Conservation (phyloP, 2,888 invertebrate genomes). For the Sphaerophoria taeniata region DNA sequence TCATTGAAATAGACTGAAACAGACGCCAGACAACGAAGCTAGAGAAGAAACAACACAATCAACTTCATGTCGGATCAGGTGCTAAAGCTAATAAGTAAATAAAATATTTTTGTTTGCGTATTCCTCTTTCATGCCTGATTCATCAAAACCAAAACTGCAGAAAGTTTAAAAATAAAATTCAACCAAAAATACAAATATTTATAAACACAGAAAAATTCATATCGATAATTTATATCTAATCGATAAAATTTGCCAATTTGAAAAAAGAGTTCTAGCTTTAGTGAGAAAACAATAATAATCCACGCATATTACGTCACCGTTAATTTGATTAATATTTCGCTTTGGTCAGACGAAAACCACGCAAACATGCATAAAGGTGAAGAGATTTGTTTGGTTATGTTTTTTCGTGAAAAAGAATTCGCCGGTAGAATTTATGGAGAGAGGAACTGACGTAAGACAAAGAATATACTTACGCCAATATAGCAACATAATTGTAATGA, state of each 20-base stretch:
- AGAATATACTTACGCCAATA: slow-evolving; percentile 38
- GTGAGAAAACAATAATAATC: slow-evolving; percentile 22
- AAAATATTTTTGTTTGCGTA: slow-evolving; percentile 23
- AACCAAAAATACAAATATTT: too few relatives aligned
- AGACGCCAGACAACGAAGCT: neutral
- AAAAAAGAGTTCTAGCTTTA: slow-evolving; percentile 8
- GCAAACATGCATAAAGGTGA: slow-evolving; percentile 64
- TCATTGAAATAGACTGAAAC: slow-evolving; percentile 36
- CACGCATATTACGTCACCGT: slow-evolving; percentile 69
- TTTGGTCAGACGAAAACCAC: slow-evolving; percentile 55
- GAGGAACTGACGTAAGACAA: slow-evolving; percentile 68
- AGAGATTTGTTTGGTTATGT: slow-evolving; percentile 26
- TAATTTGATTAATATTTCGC: slow-evolving; percentile 68
- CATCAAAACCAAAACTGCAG: slow-evolving; percentile 35
- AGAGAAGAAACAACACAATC: slow-evolving; percentile 16
- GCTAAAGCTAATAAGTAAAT: slow-evolving; percentile 67
- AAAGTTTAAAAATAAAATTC: too few relatives aligned
- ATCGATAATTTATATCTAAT: too few relatives aligned
- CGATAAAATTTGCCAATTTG: too few relatives aligned
- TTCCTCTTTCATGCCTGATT: slow-evolving; percentile 51
- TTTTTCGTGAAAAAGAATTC: neutral
- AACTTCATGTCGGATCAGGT: slow-evolving; percentile 52
- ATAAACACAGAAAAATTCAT: too few relatives aligned
- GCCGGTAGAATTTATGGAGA: slow-evolving; percentile 4
- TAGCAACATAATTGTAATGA: slow-evolving; percentile 1